phyloP scores from a whole-genome alignment of 2,797 vertebrate species.

The Dipus sagitta region DNA sequence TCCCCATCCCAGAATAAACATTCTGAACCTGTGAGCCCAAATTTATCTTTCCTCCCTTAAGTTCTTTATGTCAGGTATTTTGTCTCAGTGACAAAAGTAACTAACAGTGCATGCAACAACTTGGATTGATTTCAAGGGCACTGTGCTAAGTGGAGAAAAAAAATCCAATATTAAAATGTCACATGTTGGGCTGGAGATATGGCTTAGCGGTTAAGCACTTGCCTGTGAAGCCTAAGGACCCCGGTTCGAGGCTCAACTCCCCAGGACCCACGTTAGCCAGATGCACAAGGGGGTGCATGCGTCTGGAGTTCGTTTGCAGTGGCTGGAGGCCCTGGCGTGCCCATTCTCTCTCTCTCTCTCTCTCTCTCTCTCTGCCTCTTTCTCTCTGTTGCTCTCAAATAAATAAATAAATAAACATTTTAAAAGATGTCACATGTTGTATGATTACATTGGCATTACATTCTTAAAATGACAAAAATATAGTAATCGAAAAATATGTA shows the following conservation, averaged over 20 bases:
- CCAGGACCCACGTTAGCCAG: too few relatives aligned
- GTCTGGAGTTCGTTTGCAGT: too few relatives aligned
- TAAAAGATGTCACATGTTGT: neutral
- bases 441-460: neutral
- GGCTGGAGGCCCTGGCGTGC: too few relatives aligned
- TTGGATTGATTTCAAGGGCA: constrained; percentile 1
- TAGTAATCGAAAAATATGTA: neutral
- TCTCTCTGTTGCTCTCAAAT: too few relatives aligned
- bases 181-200: too few relatives aligned
- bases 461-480: constrained; percentile 44
- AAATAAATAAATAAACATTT: too few relatives aligned
- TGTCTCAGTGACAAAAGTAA: neutral
- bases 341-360: too few relatives aligned
- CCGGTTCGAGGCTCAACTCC: too few relatives aligned
- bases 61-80: neutral
- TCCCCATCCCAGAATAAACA: neutral
- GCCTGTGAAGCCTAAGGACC: too few relatives aligned
- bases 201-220: too few relatives aligned
- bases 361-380: too few relatives aligned
- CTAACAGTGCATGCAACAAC: neutral
- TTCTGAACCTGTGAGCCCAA: neutral
- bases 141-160: neutral
- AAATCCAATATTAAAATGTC: neutral
- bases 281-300: too few relatives aligned
- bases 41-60: neutral